These are phyloP conservation scores for Otolemur crassicaudatus DNA, from an alignment of 2,797 vertebrate species.

Conservation along the genomic window DNA sequence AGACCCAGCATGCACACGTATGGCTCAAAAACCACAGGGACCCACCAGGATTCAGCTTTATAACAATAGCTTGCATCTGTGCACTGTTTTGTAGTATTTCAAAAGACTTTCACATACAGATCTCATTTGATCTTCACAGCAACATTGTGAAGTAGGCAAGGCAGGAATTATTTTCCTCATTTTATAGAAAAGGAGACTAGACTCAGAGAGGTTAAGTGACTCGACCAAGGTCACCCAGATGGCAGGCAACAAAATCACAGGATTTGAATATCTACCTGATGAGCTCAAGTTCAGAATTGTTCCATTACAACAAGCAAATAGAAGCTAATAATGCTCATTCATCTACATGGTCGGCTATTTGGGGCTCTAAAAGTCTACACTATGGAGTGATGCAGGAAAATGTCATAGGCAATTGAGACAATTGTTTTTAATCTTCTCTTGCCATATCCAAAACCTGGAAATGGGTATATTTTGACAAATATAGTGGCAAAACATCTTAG, in stretches of 20 bases:
- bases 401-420: constrained; percentile 41
- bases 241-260: constrained; percentile 40
- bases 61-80: constrained; percentile 76
- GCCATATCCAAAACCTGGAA: constrained; percentile 59
- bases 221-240: constrained; percentile 76
- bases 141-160: constrained; percentile 71
- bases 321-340: constrained; percentile 29
- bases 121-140: constrained; percentile 77
- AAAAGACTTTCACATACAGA: constrained; percentile 69
- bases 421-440: constrained; percentile 42
- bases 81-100: constrained; percentile 75
- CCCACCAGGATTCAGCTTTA: constrained; percentile 69
- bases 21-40: constrained; percentile 75
- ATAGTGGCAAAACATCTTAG: constrained; percentile 23
- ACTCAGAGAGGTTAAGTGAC: constrained; percentile 81
- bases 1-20: constrained; percentile 70
- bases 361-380: background rate
- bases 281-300: constrained; percentile 54
- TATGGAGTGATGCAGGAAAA: constrained; percentile 1
- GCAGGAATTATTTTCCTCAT: constrained; percentile 70
- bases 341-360: constrained; percentile 16
- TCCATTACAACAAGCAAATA: constrained; percentile 48
- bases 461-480: constrained; percentile 41
- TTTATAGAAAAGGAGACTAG: constrained; percentile 69
- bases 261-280: constrained; percentile 67